A percentile compares a stretch with the other conserved stretches of the same genome.
Evolutionary conservation across 2,113 vertebrate genomes (phyloP).

Genomic region (Columbina picui): DNA sequence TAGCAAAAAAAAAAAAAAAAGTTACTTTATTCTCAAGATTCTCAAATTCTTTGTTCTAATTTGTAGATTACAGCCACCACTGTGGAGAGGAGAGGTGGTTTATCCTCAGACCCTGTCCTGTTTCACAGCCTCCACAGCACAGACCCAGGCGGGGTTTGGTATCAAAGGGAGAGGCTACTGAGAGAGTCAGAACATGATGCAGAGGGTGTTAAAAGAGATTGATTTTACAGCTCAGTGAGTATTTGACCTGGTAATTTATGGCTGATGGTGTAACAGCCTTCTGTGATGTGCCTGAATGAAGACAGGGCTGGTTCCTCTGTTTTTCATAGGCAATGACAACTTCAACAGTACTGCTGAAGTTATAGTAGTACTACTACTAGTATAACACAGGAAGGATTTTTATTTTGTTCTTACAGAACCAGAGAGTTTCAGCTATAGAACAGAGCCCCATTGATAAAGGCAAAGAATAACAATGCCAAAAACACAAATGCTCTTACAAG

Average conservation of each 20-base stretch:
- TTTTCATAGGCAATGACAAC: fast-evolving
- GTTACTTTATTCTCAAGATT: neutral
- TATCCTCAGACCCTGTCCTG: neutral
- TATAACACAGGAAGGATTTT: neutral
- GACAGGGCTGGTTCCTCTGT: neutral
- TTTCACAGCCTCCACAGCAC: neutral
- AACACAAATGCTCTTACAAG: neutral
- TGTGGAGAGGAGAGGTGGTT: neutral
- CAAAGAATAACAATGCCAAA: neutral
- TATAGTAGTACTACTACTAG: neutral
- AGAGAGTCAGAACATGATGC: neutral
- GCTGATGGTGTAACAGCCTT: neutral
- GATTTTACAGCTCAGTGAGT: neutral
- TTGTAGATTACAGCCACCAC: neutral
- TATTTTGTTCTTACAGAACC: neutral
- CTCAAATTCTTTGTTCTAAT: neutral
- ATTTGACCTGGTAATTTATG: neutral
- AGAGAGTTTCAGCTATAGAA: neutral
- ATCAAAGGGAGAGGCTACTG: neutral
- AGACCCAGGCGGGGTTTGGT: neutral
- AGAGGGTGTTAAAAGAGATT: neutral
- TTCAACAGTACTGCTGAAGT: neutral
- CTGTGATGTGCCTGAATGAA: neutral
- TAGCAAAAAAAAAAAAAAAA: neutral
- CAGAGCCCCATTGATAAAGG: neutral